Percentiles rank a stretch among this genome's conserved stretches.
These are phyloP conservation scores for Gallinago solitaria DNA, from an alignment of 2,797 vertebrate genomes.

Conservation along the genomic window DNA sequence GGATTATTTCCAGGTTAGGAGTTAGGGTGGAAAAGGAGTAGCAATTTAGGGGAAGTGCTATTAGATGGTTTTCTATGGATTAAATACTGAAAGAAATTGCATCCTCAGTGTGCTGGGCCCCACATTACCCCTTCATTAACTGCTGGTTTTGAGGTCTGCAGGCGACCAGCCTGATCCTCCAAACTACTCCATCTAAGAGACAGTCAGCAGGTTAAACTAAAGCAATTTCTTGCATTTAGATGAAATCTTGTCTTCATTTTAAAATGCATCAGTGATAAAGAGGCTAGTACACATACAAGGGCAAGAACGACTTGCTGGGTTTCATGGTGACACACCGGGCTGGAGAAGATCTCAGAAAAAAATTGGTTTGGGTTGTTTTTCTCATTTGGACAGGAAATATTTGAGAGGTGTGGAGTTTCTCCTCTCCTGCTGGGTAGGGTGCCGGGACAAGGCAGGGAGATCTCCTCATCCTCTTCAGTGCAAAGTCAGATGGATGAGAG, in stretches of 20 bases:
- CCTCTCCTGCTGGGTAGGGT: neutral
- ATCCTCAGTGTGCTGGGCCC: neutral
- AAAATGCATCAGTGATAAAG: neutral
- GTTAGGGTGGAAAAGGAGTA: neutral
- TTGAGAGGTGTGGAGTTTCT: neutral
- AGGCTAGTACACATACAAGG: neutral
- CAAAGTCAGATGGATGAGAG: neutral
- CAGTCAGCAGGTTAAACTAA: neutral
- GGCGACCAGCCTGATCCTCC: neutral
- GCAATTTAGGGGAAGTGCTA: neutral
- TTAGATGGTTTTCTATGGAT: neutral
- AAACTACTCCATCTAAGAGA: neutral
- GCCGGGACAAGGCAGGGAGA: neutral
- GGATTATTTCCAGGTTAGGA: neutral
- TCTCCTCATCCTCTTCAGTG: neutral
- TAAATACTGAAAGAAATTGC: neutral
- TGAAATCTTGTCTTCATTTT: neutral
- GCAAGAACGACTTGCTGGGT: neutral
- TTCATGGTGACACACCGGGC: rapidly evolving
- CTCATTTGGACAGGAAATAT: neutral
- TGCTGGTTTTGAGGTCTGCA: neutral
- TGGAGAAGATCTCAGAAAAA: neutral
- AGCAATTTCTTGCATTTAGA: neutral
- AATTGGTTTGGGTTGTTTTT: neutral
- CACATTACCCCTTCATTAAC: neutral